phyloP scores from a whole-genome alignment of 2,888 invertebrate species.

The Melanostoma mellinum region DNA sequence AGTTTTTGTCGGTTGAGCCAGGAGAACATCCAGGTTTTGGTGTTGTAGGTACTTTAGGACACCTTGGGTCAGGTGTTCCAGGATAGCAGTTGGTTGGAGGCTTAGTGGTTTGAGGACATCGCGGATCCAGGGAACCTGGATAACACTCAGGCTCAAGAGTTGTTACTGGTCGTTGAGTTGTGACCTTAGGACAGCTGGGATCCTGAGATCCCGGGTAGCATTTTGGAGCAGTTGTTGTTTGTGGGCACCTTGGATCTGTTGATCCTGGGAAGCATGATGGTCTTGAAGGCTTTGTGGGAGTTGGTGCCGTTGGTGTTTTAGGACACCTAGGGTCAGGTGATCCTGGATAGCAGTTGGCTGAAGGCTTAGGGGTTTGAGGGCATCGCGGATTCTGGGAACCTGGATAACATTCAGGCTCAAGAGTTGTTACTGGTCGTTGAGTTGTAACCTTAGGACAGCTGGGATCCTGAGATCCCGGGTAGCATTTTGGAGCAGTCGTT shows the following conservation, averaged over 20 bases:
- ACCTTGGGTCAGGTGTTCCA: slow-evolving; percentile 77
- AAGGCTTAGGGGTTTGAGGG: no score
- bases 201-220: slow-evolving; percentile 78
- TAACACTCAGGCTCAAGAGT: slow-evolving; percentile 73
- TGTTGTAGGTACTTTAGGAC: slow-evolving; percentile 73
- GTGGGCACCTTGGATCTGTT: slow-evolving; percentile 77
- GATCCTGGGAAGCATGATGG: slow-evolving; percentile 73
- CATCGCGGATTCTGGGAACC: no score
- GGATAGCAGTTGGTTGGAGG: slow-evolving; percentile 76
- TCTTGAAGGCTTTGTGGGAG: slow-evolving; percentile 57
- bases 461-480: no score
- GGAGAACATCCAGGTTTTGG: slow-evolving; percentile 2
- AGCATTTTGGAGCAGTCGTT: no score
- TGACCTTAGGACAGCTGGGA: slow-evolving; percentile 76
- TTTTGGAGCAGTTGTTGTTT: slow-evolving; percentile 56
- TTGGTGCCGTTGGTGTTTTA: slow-evolving; percentile 61
- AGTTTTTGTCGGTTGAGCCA: no score
- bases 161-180: slow-evolving; percentile 75
- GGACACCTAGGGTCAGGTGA: no score
- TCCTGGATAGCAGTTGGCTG: no score
- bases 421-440: no score
- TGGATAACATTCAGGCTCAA: no score
- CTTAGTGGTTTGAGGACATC: slow-evolving; percentile 76
- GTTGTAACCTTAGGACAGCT: no score
- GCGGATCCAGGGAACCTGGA: slow-evolving; percentile 75